A percentile compares a stretch with the other conserved stretches of the same genome.
phyloP scores from a whole-genome alignment of 2,113 vertebrate genomes.

The Acrocephalus kingi region DNA sequence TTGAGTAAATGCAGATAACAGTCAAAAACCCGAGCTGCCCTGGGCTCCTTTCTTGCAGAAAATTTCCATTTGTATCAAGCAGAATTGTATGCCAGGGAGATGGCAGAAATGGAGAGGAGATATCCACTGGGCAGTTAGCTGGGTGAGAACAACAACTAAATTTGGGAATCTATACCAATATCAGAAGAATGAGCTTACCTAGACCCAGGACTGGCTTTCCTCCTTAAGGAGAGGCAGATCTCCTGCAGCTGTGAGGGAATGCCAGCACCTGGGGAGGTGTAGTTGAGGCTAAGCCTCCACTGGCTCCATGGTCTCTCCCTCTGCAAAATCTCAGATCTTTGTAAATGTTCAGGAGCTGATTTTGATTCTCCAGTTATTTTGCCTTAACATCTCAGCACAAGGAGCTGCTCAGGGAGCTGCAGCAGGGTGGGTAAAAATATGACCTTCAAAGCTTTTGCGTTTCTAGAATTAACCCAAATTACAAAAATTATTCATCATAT shows the following conservation, averaged over 20 bases:
- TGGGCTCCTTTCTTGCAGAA: neutral
- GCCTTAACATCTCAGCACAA: neutral
- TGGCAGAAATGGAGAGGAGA: neutral
- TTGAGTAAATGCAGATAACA: neutral
- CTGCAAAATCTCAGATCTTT: neutral
- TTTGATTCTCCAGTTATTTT: neutral
- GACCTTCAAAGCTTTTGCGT: neutral
- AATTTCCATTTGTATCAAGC: neutral
- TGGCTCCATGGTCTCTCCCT: neutral
- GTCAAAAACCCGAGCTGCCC: neutral
- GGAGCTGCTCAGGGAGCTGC: neutral
- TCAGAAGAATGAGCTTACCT: neutral
- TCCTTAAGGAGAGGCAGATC: accelerated
- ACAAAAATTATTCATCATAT: neutral
- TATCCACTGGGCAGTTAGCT: neutral
- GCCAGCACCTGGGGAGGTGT: accelerated
- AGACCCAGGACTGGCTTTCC: neutral
- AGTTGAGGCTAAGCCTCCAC: neutral
- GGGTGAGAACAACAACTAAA: neutral
- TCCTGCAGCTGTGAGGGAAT: neutral
- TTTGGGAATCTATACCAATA: neutral
- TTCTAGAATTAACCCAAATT: neutral
- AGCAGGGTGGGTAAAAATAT: neutral
- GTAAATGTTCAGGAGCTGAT: neutral
- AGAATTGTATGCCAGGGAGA: neutral